Evolutionary conservation across 1,140 invertebrate species (phyloP).

Genomic region (Lucilia cuprina): DNA sequence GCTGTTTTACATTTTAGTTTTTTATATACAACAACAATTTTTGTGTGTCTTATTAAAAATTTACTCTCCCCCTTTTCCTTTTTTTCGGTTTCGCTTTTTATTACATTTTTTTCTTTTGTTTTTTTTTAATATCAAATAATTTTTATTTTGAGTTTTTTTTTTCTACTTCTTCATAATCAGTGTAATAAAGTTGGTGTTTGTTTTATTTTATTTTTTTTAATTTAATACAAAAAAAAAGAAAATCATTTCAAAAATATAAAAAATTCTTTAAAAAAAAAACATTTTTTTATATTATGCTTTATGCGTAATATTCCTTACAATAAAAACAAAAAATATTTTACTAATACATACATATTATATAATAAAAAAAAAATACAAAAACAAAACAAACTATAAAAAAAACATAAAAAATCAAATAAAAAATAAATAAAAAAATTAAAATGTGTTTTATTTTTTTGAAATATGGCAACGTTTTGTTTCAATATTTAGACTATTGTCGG

Average conservation of each 20-base stretch:
- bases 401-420: conserved; percentile 46
- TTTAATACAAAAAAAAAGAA: conserved; percentile 32
- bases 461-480: not conserved
- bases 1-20: not conserved
- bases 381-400: conserved; percentile 44
- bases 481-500: too few species aligned
- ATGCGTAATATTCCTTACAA: conserved; percentile 44
- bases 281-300: conserved; percentile 42
- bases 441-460: not conserved
- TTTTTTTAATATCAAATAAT: not conserved
- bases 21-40: not conserved
- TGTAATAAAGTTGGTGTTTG: conserved; percentile 41
- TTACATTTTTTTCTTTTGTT: not conserved
- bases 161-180: conserved; percentile 13
- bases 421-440: conserved; percentile 26
- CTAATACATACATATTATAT: conserved; percentile 48
- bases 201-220: conserved; percentile 39
- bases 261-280: conserved; percentile 32
- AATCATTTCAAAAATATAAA: conserved; percentile 16
- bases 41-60: not conserved
- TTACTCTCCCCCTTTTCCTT: too few species aligned
- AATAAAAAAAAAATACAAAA: conserved; percentile 49
- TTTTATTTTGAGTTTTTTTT: conserved; percentile 26
- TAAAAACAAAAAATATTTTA: conserved; percentile 48
- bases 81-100: not conserved